Base-by-base conservation (phyloP, 1,140 invertebrate species). In the Cyclina sinensis region DNA sequence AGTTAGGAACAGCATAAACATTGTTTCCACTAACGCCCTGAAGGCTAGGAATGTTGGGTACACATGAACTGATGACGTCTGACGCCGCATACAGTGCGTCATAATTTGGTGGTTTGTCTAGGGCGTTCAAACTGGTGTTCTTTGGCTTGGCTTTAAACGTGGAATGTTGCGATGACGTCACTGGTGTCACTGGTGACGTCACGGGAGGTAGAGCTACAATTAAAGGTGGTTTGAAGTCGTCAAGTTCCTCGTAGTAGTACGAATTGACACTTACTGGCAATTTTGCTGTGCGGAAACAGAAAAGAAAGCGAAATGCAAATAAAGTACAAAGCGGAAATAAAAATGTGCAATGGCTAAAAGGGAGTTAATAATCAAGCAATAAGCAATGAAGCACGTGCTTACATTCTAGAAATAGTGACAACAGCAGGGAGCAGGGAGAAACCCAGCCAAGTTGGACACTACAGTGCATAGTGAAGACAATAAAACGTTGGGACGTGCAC, bases 61-160 rank as follows among this genome's bases (percentile, higher is more conserved):
- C 93, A 30, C 93, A 93, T n/a, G 95, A 92, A 80, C 93, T 91
- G 68, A 95, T 93, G 43, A 96, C 96, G 94, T 97, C 97, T 30
- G 96, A 97, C 79, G 97, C 97, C 73, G 97, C 97, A 94, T 98
- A 98, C 94, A 97, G 97, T 89, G 97, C 97, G 94, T 97, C 97
- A 83, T 94, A 94, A 54, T 92, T 94, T 18, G 97, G 97, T 39
- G 97, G 97, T 48, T 94, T 93, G 48, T 94, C 93, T n/a, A 82
- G 78, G 9, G 70, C 86, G 54, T 62, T 83, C 68, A 76, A 39
- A 32, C 35, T 82, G 48, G 78, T 57, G 35, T 82, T 88, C 12
- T 83, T 68, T 57, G 43, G 24, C 62, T 88, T 82, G 51, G 78
- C 11, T 74, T 82, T 82, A 48, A 82, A 70, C 30, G 79, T 57